A percentile compares a stretch with the other conserved stretches of the same genome.
Conservation (phyloP, 2,888 invertebrate genomes). For the Pheosia gnoma region DNA sequence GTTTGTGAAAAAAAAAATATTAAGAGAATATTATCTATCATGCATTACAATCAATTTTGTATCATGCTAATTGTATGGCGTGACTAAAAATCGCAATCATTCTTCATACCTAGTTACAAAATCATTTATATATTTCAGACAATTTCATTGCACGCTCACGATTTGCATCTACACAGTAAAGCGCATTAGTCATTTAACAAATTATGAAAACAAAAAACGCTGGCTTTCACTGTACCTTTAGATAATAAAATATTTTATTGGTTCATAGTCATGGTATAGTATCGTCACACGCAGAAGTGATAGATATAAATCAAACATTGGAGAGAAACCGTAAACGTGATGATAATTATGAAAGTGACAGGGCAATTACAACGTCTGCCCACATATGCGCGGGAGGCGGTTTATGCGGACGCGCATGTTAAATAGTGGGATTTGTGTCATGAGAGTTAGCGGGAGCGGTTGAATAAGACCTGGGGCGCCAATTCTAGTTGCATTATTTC, state of each 20-base stretch:
- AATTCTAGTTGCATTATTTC: too few species aligned
- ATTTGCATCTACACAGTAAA: constrained; percentile 1
- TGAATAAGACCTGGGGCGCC: neutral
- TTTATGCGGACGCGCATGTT: constrained; percentile 51
- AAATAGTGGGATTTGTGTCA: constrained; percentile 23
- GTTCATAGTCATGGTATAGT: constrained; percentile 7
- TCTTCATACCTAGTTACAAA: neutral
- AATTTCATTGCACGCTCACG: neutral
- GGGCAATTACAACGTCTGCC: constrained; percentile 69
- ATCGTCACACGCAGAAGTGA: constrained; percentile 55
- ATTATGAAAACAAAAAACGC: neutral
- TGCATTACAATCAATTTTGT: neutral
- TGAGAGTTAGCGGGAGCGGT: constrained; percentile 17
- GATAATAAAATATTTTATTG: neutral
- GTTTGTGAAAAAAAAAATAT: too few species aligned
- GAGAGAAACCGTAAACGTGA: constrained; percentile 60
- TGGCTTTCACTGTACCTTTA: constrained; percentile 11
- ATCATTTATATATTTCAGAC: neutral
- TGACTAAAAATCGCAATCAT: neutral
- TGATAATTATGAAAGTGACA: constrained; percentile 78
- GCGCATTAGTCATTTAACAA: constrained; percentile 3
- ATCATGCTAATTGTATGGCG: neutral
- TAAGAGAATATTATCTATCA: too few species aligned
- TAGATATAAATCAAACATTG: constrained; percentile 65
- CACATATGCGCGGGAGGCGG: constrained; percentile 50